Conservation (phyloP, 1,140 invertebrate species). For the Tetramorium simillimum region DNA sequence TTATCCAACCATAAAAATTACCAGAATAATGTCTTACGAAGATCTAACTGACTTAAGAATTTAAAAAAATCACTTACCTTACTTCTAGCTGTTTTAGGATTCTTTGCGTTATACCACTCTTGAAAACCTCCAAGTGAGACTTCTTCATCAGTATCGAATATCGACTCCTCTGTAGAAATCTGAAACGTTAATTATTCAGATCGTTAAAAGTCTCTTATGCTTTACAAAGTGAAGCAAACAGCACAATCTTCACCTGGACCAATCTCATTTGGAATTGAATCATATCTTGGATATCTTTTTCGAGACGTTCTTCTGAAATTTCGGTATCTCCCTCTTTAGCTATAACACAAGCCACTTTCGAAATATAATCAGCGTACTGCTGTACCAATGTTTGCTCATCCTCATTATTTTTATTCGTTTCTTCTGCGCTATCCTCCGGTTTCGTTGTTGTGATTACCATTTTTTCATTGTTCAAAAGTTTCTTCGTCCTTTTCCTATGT, state of each 20-base stretch:
- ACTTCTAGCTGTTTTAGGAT: not conserved
- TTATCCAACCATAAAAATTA: not conserved
- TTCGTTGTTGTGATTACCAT: not conserved
- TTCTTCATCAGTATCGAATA: not conserved
- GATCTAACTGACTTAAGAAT: not conserved
- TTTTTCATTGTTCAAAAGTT: not conserved
- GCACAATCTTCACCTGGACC: not conserved
- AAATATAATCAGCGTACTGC: constrained; percentile 10
- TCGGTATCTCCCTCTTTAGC: not conserved
- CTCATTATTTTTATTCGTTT: not conserved
- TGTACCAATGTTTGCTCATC: not conserved
- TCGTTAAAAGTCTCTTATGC: not conserved
- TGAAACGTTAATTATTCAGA: not conserved
- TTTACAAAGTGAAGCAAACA: not conserved
- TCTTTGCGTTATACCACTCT: constrained; percentile 10
- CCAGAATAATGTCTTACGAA: not conserved
- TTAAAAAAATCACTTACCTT: constrained; percentile 33
- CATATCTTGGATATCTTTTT: constrained; percentile 30
- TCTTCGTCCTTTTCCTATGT: not conserved
- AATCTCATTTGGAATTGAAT: constrained; percentile 32
- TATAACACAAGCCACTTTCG: constrained; percentile 19
- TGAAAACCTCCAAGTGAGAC: constrained; percentile 20
- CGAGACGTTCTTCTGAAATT: not conserved
- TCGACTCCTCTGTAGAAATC: not conserved
- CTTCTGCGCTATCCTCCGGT: not conserved